phyloP scores from a whole-genome alignment of 2,113 vertebrate genomes.

The Plestiodon gilberti region DNA sequence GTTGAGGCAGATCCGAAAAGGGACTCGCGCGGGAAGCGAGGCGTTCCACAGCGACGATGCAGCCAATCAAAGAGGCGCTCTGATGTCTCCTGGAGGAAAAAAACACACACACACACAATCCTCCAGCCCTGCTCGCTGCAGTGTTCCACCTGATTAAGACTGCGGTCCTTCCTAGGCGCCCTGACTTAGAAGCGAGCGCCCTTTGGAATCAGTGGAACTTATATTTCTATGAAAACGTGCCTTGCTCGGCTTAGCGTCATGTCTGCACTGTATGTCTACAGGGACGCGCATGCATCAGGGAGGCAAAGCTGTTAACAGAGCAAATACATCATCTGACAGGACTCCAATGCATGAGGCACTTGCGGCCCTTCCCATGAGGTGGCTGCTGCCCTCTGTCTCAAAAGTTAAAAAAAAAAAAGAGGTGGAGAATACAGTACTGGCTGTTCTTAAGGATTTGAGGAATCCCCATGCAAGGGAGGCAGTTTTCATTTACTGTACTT shows the following conservation, averaged over 20 bases:
- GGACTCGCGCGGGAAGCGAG: slow-evolving; percentile 7
- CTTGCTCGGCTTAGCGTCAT: not conserved
- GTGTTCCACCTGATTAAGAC: slow-evolving; percentile 13
- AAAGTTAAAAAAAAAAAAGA: too few species aligned
- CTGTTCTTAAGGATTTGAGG: not conserved
- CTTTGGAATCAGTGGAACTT: not conserved
- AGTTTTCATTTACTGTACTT: not conserved
- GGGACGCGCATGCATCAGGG: not conserved
- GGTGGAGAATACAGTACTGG: too few species aligned
- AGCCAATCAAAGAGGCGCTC: slow-evolving; percentile 4
- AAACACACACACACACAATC: rapidly evolving
- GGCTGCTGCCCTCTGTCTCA: too few species aligned
- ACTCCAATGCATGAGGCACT: too few species aligned
- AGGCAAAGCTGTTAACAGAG: too few species aligned
- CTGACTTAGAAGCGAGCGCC: not conserved
- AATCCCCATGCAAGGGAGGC: too few species aligned
- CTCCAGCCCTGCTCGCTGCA: slow-evolving; percentile 1
- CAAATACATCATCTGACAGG: too few species aligned
- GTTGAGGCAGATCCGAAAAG: slow-evolving; percentile 44
- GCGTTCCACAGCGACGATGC: not conserved
- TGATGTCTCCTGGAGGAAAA: not conserved
- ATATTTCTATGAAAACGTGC: not conserved
- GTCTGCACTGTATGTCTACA: not conserved
- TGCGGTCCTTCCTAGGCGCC: not conserved
- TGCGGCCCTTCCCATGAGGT: too few species aligned